Base-by-base conservation (phyloP, 2,113 vertebrate species). In the Cololabis saira region DNA sequence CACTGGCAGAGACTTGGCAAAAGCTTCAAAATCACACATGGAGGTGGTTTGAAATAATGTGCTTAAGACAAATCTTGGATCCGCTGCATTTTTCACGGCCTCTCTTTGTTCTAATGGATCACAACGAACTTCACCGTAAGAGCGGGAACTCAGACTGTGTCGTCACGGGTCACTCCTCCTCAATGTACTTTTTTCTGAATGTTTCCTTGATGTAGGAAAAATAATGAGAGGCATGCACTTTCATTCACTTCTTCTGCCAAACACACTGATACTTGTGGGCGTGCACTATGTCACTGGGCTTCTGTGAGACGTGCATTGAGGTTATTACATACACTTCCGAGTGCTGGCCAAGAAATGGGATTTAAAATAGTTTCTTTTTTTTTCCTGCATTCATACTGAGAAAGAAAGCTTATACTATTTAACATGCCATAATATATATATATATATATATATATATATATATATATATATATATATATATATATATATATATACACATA, bases 1-100 rank as follows among this genome's bases (percentile, higher is more conserved):
- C 78, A 74, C 61, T 82, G 83, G 74, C 81, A 82, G 78, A 80
- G 61, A 44, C 67, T 75, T 81, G 80, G 55, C 45, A 60, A n/a
- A 65, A 50, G 13, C 40, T 37, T 41, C 27, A 19, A 7, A 27
- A 3, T 16, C 42, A 9, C 15, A 0, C 52, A 17, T 12, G 7
- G 27, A 54, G 27, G 19, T 44, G 43, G 17, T 37, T 37, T 37
- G 33, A 37, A 37, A 37, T 37, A 37, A 37, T 37, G 33, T 37
- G 33, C 33, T 9, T 11, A 37, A 7, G 33, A 37, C 6, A 37
- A 3, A 37, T 9, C 33, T 37, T 37, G 33, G 33, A 37, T 37
- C 33, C 6, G 33, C 10, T 9, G 10, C 10, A 11, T 37, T 37
- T 37, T 37, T 37, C 33, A 3, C 10, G 24, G 5, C 24, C 24